phyloP scores from a whole-genome alignment of 2,797 vertebrate species.

The Anguilla pacifica region DNA sequence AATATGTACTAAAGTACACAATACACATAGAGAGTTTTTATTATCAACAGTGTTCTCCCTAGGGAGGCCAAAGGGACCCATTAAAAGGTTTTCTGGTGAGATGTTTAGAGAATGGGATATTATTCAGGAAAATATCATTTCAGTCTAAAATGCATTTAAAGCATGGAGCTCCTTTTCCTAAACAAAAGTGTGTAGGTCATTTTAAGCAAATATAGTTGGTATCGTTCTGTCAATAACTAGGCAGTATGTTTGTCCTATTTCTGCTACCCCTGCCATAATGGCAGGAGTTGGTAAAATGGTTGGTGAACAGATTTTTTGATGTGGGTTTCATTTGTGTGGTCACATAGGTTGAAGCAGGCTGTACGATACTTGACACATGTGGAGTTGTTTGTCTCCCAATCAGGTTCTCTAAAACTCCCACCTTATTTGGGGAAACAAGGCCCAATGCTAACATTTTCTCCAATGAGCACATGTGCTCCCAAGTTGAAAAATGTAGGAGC shows the following conservation, averaged over 20 bases:
- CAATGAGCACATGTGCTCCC: no score
- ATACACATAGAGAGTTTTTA: no score
- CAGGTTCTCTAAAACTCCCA: background rate
- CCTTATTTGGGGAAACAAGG: no score
- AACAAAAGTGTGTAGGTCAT: background rate
- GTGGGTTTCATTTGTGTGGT: background rate
- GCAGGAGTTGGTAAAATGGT: background rate
- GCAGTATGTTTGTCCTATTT: background rate
- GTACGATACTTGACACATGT: background rate
- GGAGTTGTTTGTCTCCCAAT: background rate
- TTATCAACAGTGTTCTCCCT: no score
- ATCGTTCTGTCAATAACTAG: background rate
- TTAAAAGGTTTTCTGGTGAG: background rate
- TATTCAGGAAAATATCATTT: background rate
- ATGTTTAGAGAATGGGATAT: background rate
- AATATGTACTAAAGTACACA: no score
- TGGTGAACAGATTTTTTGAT: background rate
- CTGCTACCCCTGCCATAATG: background rate
- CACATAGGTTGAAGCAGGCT: background rate
- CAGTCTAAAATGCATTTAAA: background rate
- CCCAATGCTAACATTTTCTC: no score
- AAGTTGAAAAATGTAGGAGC: no score
- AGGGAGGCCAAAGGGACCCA: background rate
- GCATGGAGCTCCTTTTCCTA: background rate
- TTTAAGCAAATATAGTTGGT: background rate